Conservation (phyloP, 2,797 vertebrate species). For the Rhadinocentrus ornatus region DNA sequence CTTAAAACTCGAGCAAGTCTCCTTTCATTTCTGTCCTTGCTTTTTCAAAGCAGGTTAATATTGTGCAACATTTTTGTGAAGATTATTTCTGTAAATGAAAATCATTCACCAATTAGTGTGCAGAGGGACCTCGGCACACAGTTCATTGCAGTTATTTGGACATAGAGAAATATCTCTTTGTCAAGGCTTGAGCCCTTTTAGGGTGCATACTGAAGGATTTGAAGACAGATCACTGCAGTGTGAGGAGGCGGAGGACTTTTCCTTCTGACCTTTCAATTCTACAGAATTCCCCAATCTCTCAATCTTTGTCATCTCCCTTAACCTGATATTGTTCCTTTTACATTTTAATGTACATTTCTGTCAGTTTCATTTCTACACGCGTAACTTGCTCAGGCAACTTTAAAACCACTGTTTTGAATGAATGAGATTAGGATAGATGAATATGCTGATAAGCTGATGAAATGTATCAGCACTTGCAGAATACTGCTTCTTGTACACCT, state of each 20-base stretch:
- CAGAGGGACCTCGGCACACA: constrained; percentile 59
- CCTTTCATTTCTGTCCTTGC: constrained; percentile 33
- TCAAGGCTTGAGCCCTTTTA: constrained; percentile 33
- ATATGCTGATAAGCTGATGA: constrained; percentile 46
- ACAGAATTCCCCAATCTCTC: constrained; percentile 14
- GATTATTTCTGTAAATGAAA: constrained; percentile 40
- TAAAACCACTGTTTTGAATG: constrained; percentile 13
- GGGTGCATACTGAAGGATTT: constrained; percentile 44
- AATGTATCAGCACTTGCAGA: constrained; percentile 41
- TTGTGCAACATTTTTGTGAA: constrained; percentile 3
- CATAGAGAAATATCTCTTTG: constrained; percentile 37
- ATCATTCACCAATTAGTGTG: constrained; percentile 31
- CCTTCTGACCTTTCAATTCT: constrained; percentile 6
- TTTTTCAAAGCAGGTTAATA: constrained; percentile 25
- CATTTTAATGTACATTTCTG: constrained; percentile 4
- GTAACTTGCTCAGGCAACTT: constrained; percentile 30
- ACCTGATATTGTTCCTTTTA: constrained; percentile 3
- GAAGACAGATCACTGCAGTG: constrained; percentile 42
- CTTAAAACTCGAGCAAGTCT: constrained; percentile 32
- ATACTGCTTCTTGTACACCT: constrained; percentile 9
- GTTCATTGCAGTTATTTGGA: constrained; percentile 51
- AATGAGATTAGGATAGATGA: constrained; percentile 1
- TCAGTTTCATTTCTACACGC: constrained; percentile 6
- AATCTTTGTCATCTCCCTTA: constrained; percentile 12
- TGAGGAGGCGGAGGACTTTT: constrained; percentile 35